Conservation (phyloP, 2,113 vertebrate genomes). For the Dolichallabes microphthalmus region DNA sequence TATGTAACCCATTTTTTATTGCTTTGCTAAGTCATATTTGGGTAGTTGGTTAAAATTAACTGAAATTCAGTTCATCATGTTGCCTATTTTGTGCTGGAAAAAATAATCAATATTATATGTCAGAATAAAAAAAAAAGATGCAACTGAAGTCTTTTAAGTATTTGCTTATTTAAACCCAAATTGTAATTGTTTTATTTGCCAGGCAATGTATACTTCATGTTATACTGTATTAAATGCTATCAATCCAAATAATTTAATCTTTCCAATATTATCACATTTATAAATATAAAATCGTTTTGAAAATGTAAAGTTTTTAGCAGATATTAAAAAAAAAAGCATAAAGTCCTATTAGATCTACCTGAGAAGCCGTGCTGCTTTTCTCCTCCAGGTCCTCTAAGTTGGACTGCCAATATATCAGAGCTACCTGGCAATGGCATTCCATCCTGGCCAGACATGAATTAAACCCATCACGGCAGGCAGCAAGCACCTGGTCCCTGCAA, state of each 20-base stretch:
- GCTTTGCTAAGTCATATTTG: too few species aligned
- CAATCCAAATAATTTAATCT: not conserved
- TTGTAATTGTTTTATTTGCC: too few species aligned
- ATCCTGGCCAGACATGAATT: conserved; percentile 56
- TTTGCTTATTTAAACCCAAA: too few species aligned
- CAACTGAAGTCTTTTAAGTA: too few species aligned
- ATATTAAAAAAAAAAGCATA: not conserved
- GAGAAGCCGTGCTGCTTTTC: conserved; percentile 21
- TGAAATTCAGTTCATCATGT: too few species aligned
- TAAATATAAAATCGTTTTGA: not conserved
- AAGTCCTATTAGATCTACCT: conserved; percentile 19
- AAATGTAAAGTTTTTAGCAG: not conserved
- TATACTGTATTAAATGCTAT: not conserved
- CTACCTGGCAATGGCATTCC: conserved; percentile 47
- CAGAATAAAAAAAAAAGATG: too few species aligned
- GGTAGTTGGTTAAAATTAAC: too few species aligned
- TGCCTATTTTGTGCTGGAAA: too few species aligned
- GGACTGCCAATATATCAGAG: conserved; percentile 51
- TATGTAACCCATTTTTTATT: too few species aligned
- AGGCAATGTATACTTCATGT: not conserved
- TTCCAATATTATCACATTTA: not conserved
- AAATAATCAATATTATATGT: too few species aligned
- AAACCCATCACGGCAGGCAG: conserved; percentile 44
- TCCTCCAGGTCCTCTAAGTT: conserved; percentile 34
- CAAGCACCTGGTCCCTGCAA: conserved; percentile 49